These are phyloP conservation scores for Chaenodraco wilsoni DNA, from an alignment of 2,797 vertebrate species.

Conservation along the genomic window DNA sequence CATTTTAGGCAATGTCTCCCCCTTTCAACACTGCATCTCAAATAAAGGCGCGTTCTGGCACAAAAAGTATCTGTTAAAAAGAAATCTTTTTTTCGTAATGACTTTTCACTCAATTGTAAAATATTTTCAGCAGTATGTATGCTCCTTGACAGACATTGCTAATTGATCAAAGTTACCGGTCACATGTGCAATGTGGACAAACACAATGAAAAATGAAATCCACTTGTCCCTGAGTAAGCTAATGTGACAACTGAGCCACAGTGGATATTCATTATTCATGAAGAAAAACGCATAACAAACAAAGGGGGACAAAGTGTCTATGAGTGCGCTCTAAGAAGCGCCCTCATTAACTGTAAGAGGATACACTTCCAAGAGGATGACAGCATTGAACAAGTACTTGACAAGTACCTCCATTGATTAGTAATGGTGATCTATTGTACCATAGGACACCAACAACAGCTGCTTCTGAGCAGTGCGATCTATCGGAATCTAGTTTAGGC, in stretches of 20 bases:
- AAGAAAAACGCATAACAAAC: constrained; percentile 79
- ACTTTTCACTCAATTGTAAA: neutral
- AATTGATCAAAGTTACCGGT: constrained; percentile 6
- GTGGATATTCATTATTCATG: constrained; percentile 85
- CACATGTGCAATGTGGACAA: constrained; percentile 36
- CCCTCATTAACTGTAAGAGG: constrained; percentile 82
- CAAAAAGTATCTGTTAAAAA: neutral
- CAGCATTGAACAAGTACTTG: constrained; percentile 58
- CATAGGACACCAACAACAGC: constrained; percentile 23
- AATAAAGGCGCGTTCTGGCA: too few species aligned
- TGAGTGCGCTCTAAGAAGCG: constrained; percentile 77
- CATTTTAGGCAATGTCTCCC: too few species aligned
- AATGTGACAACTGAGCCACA: constrained; percentile 76
- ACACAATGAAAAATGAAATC: constrained; percentile 71
- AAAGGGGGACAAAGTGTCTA: constrained; percentile 85
- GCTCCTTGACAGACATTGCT: constrained; percentile 11
- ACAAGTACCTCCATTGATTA: constrained; percentile 69
- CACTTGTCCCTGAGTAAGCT: constrained; percentile 66
- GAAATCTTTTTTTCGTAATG: neutral
- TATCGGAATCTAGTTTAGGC: constrained; percentile 5
- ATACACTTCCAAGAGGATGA: constrained; percentile 70
- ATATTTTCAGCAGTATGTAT: neutral
- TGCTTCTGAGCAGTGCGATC: constrained; percentile 37
- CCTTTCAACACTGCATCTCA: too few species aligned
- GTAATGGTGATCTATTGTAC: constrained; percentile 42